These are phyloP conservation scores for Phocoena phocoena DNA, from an alignment of 2,113 vertebrate genomes.

Conservation along the genomic window DNA sequence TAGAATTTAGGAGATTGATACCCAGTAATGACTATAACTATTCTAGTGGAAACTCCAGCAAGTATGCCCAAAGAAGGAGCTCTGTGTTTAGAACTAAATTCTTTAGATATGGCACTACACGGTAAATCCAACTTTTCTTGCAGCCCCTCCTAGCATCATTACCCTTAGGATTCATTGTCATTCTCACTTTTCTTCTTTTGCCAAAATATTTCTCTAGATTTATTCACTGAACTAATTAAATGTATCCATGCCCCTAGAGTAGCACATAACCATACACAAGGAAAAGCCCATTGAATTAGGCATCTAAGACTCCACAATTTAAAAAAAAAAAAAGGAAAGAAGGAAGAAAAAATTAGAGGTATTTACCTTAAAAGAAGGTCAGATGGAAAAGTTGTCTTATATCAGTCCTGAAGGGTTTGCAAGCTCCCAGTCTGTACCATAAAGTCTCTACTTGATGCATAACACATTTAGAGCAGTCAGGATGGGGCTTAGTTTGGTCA, in stretches of 20 bases:
- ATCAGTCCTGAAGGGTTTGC: background rate
- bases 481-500: background rate
- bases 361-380: background rate
- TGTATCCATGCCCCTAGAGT: background rate
- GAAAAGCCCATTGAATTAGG: background rate
- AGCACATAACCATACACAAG: background rate
- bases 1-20: background rate
- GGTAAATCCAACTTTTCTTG: background rate
- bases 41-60: background rate
- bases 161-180: background rate
- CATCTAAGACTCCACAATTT: background rate
- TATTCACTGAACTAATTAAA: background rate
- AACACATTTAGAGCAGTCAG: background rate
- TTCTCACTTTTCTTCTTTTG: background rate
- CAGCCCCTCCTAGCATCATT: background rate
- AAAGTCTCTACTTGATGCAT: background rate
- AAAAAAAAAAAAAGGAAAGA: background rate
- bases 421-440: background rate
- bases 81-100: background rate
- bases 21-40: background rate
- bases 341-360: background rate
- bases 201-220: constrained; percentile 6
- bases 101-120: background rate
- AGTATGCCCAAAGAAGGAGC: background rate
- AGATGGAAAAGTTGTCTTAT: background rate